phyloP scores from a whole-genome alignment of 2,797 vertebrate genomes.

The Alca torda region DNA sequence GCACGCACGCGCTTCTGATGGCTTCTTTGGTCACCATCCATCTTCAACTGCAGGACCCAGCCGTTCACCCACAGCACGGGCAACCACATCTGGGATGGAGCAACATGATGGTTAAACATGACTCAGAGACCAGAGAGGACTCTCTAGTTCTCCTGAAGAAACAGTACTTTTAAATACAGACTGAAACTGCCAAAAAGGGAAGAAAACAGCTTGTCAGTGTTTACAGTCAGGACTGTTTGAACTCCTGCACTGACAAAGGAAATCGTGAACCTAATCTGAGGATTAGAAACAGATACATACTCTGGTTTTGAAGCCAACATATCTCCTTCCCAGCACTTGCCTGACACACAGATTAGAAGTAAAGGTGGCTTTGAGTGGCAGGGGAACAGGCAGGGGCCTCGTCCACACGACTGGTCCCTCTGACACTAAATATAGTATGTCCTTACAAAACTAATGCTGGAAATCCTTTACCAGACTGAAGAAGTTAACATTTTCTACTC shows the following conservation, averaged over 20 bases:
- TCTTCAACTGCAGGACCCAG: not conserved
- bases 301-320: not conserved
- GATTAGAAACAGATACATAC: not conserved
- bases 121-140: not conserved
- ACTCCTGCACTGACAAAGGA: not conserved
- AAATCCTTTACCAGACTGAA: not conserved
- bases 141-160: not conserved
- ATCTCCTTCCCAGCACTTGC: not conserved
- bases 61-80: rapidly evolving
- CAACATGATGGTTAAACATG: not conserved
- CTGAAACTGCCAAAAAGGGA: not conserved
- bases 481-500: constrained; percentile 37
- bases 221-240: not conserved
- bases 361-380: not conserved
- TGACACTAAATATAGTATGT: not conserved
- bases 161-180: not conserved
- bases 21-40: not conserved
- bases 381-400: not conserved
- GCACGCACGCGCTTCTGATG: rapidly evolving
- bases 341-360: not conserved
- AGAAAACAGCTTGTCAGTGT: not conserved
- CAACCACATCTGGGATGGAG: not conserved
- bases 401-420: not conserved
- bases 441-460: not conserved
- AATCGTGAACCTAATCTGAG: not conserved